Conservation (phyloP, 2,888 invertebrate genomes). For the Andricus curvator region DNA sequence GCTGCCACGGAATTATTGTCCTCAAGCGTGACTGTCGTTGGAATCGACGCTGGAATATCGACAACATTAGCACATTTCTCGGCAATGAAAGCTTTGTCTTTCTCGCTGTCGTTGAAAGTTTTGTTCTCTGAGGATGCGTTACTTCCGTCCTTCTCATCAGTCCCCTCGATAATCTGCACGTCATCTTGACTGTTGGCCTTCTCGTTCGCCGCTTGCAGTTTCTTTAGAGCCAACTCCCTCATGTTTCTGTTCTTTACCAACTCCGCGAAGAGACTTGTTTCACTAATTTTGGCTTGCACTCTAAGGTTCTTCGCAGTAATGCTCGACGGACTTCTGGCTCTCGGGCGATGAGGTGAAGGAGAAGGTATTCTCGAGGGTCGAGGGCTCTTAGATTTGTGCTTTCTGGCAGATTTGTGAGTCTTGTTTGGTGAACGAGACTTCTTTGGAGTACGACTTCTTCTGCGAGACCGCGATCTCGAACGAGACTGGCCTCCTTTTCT, state of each 20-base stretch:
- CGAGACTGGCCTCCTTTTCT: constrained; percentile 77
- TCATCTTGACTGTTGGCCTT: constrained; percentile 78
- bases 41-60: constrained; percentile 86
- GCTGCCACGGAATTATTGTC: constrained; percentile 59
- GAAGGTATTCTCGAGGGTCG: constrained; percentile 75
- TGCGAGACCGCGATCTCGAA: constrained; percentile 80
- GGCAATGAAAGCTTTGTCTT: constrained; percentile 54
- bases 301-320: constrained; percentile 72
- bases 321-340: constrained; percentile 72
- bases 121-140: constrained; percentile 64
- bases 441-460: constrained; percentile 77
- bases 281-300: constrained; percentile 88
- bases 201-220: constrained; percentile 85
- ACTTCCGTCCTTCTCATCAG: constrained; percentile 72
- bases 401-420: constrained; percentile 74
- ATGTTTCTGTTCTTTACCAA: constrained; percentile 92
- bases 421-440: constrained; percentile 78
- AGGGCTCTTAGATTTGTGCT: constrained; percentile 80
- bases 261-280: constrained; percentile 94
- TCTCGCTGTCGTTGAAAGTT: constrained; percentile 49
- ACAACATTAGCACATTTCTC: constrained; percentile 80
- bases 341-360: constrained; percentile 70
- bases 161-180: constrained; percentile 75
- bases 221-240: constrained; percentile 87
- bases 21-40: constrained; percentile 50